Evolutionary conservation across 2,113 vertebrate genomes (phyloP), one percentile per base, ranked within the genome.

Genomic region (Cepphus grylle): DNA sequence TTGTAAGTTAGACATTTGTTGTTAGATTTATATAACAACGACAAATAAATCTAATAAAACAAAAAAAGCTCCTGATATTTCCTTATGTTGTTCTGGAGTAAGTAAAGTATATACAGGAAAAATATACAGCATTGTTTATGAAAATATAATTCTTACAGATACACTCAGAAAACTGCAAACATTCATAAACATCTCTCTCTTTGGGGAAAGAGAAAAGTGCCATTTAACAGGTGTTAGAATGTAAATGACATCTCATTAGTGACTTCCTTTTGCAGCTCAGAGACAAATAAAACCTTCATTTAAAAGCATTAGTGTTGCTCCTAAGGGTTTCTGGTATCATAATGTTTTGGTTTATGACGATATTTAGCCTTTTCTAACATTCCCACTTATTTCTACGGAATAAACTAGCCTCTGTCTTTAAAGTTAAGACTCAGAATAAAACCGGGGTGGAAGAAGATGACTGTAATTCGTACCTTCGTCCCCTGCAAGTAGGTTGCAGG

Each of bases 211-310:
- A 98, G 97, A 97, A 97, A 98, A 98, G 96, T 98, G 98, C 97
- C 98, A 98, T 98, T 98, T 98, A 98, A 98, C 98, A 98, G 98
- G 98, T 98, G 98, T 98, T 98, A 97, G 97, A 98, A 98, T 98
- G 98, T 98, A 98, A 98, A 98, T 98, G 98, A 98, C 98, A 97
- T 98, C 98, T 98, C 98, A 98, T 98, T 98, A 98, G 98, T 98
- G 98, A 97, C 97, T 98, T 97, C 97, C 97, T 98, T 97, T 95
- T 97, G 96, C 96, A 96, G 97, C 97, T 98, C 92, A 94, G 98
- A 98, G 98, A 98, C 98, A 98, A 98, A 98, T 98, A 98, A 98
- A 98, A 97, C 97, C 96, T 98, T 98, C 97, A 98, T 98, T 98
- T 98, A 98, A 98, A 98, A 98, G 97, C 98, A 98, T 98, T 98